Percentiles rank a stretch among this genome's conserved stretches.
Conservation (phyloP, 2,797 vertebrate genomes). For the Artibeus jamaicensis region DNA sequence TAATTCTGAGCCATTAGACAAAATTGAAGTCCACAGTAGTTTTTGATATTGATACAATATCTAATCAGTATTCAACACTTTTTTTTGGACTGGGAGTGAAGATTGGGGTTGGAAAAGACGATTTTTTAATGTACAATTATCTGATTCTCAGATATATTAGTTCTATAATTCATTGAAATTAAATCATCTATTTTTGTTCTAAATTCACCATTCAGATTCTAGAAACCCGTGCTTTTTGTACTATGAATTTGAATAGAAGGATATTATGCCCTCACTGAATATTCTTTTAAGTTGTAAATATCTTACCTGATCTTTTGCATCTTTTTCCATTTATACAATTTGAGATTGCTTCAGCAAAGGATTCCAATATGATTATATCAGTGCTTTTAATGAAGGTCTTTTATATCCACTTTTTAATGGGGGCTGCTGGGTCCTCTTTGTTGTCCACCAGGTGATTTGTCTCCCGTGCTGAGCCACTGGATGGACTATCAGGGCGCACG, state of each 20-base stretch:
- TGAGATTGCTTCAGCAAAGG: slow-evolving; percentile 32
- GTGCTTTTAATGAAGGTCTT: slow-evolving; percentile 40
- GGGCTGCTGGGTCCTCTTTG: neutral
- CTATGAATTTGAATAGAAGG: slow-evolving; percentile 23
- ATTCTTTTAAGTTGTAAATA: slow-evolving; percentile 44
- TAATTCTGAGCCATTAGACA: neutral
- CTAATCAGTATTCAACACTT: neutral
- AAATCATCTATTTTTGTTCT: slow-evolving; percentile 37
- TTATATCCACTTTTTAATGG: neutral
- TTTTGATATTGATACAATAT: neutral
- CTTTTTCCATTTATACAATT: slow-evolving; percentile 43
- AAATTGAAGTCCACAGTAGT: neutral
- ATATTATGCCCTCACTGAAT: slow-evolving; percentile 4
- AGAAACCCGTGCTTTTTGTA: neutral
- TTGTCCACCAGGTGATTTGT: slow-evolving; percentile 2
- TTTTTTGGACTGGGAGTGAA: neutral
- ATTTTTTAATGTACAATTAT: neutral
- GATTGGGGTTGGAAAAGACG: neutral
- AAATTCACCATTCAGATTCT: slow-evolving; percentile 27
- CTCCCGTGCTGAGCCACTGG: neutral
- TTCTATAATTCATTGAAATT: slow-evolving; percentile 35
- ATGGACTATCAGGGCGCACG: neutral
- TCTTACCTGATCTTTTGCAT: slow-evolving; percentile 40
- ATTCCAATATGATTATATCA: slow-evolving; percentile 24
- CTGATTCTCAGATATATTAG: neutral